phyloP scores from a whole-genome alignment of 1,140 invertebrate species.

The Hylaeus volcanicus region DNA sequence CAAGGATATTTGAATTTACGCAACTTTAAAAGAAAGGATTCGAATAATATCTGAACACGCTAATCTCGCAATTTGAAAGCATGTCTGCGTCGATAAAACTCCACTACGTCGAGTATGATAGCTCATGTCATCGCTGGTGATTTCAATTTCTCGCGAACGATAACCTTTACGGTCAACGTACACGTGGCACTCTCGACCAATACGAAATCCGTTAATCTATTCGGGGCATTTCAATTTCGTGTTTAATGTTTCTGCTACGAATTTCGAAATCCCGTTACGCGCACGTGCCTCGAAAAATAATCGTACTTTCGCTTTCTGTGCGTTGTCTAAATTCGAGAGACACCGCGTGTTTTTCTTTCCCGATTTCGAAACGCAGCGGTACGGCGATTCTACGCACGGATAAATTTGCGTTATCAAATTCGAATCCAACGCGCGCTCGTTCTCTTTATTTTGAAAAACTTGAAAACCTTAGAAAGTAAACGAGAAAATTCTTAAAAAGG shows the following conservation, averaged over 20 bases:
- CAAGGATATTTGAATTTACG: too few species aligned
- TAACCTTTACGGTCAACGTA: not conserved
- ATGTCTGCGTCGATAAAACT: not conserved
- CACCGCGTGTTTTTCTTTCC: not conserved
- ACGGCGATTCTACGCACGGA: not conserved
- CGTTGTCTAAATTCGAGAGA: conserved; percentile 21
- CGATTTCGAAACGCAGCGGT: not conserved
- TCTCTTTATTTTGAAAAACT: not conserved
- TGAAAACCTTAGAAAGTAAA: not conserved
- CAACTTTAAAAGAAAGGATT: too few species aligned
- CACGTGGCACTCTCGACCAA: not conserved
- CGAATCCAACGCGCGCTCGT: not conserved
- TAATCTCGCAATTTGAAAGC: too few species aligned
- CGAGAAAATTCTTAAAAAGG: not conserved
- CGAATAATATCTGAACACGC: too few species aligned
- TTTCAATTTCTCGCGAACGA: conserved; percentile 12
- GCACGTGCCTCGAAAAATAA: conserved; percentile 48
- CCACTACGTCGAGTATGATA: not conserved
- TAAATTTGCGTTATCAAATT: not conserved
- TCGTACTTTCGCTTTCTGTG: conserved; percentile 52
- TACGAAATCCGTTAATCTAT: conserved; percentile 2
- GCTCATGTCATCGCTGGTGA: not conserved
- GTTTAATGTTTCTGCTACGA: not conserved
- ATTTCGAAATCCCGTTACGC: conserved; percentile 58
- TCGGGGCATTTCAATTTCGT: conserved; percentile 15